Conservation (phyloP, 2,113 vertebrate genomes). For the Tupaia chinensis region DNA sequence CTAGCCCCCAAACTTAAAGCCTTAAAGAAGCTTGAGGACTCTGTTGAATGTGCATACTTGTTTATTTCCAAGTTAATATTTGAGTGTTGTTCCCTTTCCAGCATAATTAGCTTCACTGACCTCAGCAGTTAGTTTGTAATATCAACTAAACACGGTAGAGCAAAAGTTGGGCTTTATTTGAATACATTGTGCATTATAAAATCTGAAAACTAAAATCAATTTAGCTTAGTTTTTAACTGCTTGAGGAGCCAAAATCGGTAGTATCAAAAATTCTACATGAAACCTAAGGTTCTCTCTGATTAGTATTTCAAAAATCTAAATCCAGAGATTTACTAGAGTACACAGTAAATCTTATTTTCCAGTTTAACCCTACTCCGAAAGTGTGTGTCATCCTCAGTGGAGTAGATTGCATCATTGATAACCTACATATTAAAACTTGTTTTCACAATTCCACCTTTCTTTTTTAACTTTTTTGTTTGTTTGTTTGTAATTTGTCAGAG, state of each 20-base stretch:
- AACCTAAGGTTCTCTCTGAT: not conserved
- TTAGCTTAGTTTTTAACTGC: conserved; percentile 1
- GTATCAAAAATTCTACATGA: conserved; percentile 22
- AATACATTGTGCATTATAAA: not conserved
- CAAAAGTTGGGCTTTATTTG: conserved; percentile 13
- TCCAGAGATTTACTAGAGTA: not conserved
- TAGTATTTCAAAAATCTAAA: conserved; percentile 30
- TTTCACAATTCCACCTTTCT: not conserved
- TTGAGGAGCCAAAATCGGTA: not conserved
- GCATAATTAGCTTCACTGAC: not conserved
- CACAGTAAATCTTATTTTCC: not conserved
- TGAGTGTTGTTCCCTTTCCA: not conserved
- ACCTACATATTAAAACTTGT: not conserved
- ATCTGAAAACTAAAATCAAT: not conserved
- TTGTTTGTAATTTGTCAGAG: no score
- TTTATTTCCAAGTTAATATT: not conserved
- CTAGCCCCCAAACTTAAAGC: not conserved
- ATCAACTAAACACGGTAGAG: not conserved
- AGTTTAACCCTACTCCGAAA: not conserved
- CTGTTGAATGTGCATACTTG: not conserved
- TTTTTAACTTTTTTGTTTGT: no score
- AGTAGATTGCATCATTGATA: not conserved
- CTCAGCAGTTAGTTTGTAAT: conserved; percentile 50
- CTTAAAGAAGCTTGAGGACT: not conserved
- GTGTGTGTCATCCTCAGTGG: not conserved